Evolutionary conservation across 2,888 invertebrate species (phyloP).

Genomic region (Scaptomyza parva): DNA sequence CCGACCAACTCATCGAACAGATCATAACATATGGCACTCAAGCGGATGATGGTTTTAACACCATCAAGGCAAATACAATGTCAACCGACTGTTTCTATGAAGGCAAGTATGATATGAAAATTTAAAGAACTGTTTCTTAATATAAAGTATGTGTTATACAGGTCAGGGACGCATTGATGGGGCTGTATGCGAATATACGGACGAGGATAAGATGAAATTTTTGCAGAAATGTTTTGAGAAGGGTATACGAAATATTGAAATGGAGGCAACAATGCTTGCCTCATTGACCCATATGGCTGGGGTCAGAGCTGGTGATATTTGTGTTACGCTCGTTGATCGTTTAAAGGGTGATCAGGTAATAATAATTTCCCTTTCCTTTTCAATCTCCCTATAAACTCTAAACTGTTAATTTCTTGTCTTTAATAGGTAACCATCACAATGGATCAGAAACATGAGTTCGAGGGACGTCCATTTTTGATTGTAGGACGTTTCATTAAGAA

Average conservation of each 20-base stretch:
- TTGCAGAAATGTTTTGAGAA: conserved; percentile 85
- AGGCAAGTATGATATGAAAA: conserved; percentile 84
- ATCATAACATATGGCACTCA: conserved; percentile 69
- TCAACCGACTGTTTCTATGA: conserved; percentile 93
- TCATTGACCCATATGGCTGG: conserved; percentile 88
- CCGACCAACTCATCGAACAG: conserved; percentile 87
- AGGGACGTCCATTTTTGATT: conserved; percentile 87
- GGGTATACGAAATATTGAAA: conserved; percentile 91
- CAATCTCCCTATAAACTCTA: too few species aligned
- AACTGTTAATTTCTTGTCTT: neutral
- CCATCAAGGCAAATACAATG: conserved; percentile 89
- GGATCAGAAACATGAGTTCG: conserved; percentile 87
- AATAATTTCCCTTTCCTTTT: too few species aligned
- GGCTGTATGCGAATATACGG: conserved; percentile 89
- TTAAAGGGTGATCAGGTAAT: conserved; percentile 89
- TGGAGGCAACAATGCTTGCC: conserved; percentile 91
- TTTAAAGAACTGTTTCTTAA: neutral
- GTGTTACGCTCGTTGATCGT: conserved; percentile 90
- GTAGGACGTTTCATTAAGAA: conserved; percentile 88
- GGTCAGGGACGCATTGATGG: conserved; percentile 92
- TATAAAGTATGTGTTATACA: conserved; percentile 68
- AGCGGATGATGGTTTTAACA: conserved; percentile 85
- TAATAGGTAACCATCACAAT: conserved; percentile 84
- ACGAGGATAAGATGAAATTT: conserved; percentile 88
- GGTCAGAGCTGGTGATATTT: conserved; percentile 88